phyloP scores from a whole-genome alignment of 2,888 invertebrate genomes.

The Chaetoderma sp. region DNA sequence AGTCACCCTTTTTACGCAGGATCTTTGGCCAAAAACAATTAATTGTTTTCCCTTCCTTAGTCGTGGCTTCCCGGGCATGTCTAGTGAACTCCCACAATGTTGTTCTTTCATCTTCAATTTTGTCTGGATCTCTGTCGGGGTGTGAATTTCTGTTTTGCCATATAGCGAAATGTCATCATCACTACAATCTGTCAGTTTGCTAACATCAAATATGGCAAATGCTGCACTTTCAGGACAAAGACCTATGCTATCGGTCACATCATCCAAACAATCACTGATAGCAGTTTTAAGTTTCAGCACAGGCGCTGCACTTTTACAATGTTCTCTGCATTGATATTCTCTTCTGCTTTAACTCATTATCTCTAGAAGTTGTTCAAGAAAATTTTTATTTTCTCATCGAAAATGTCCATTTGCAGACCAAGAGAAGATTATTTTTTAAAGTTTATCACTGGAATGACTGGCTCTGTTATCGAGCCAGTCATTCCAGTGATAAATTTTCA shows the following conservation, averaged over 20 bases:
- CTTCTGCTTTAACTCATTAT: background rate
- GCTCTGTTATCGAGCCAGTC: too few relatives aligned
- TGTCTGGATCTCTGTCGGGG: background rate
- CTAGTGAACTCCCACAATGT: background rate
- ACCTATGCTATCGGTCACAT: background rate
- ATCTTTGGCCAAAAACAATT: background rate
- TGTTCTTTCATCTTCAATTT: background rate
- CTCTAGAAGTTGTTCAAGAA: background rate
- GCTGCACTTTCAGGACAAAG: background rate
- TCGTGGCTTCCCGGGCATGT: background rate
- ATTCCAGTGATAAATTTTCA: too few relatives aligned
- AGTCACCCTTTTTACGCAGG: background rate
- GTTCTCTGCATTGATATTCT: too few relatives aligned
- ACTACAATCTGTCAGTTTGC: background rate
- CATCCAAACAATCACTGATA: background rate
- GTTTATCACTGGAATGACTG: too few relatives aligned
- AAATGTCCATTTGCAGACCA: too few relatives aligned
- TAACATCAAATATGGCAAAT: background rate
- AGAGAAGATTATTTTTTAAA: too few relatives aligned
- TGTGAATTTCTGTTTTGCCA: background rate
- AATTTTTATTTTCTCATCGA: too few relatives aligned
- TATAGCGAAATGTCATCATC: background rate
- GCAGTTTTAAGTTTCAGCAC: background rate
- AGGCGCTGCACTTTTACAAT: background rate
- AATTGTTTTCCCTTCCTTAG: background rate